Conservation (phyloP, 2,797 vertebrate genomes). For the Sphenopsis melanotis region DNA sequence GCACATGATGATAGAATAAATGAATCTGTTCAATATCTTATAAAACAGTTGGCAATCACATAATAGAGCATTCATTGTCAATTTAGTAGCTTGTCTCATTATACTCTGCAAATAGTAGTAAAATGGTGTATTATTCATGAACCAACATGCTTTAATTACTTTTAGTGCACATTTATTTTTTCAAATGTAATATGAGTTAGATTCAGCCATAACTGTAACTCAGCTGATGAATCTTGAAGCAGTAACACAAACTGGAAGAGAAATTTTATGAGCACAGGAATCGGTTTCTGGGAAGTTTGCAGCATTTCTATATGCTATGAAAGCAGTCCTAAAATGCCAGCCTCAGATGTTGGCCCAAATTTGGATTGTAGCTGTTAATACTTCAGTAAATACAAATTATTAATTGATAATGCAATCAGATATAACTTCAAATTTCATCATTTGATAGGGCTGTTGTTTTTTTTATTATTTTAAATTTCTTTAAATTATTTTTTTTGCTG, state of each 20-base stretch:
- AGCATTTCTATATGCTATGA: neutral
- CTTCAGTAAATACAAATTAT: constrained; percentile 33
- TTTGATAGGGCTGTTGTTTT: neutral
- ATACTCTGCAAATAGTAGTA: constrained; percentile 71
- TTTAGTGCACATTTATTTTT: constrained; percentile 72
- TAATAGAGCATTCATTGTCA: constrained; percentile 74
- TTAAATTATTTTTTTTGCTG: neutral
- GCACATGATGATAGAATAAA: constrained; percentile 71
- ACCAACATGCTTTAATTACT: constrained; percentile 75
- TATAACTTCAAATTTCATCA: constrained; percentile 9
- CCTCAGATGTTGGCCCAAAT: neutral
- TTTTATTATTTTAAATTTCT: neutral
- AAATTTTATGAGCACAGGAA: neutral
- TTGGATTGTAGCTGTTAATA: neutral
- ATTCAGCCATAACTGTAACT: constrained; percentile 54
- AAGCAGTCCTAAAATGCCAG: neutral
- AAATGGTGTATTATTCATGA: constrained; percentile 79
- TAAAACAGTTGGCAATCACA: constrained; percentile 78
- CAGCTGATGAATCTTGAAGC: constrained; percentile 37
- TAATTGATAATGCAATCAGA: constrained; percentile 21
- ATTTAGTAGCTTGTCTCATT: constrained; percentile 71
- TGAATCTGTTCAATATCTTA: constrained; percentile 74
- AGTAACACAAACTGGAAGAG: neutral
- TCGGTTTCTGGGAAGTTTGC: neutral
- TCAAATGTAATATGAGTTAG: constrained; percentile 63